phyloP scores from a whole-genome alignment of 2,797 vertebrate genomes.

The Xerus rutilus region DNA sequence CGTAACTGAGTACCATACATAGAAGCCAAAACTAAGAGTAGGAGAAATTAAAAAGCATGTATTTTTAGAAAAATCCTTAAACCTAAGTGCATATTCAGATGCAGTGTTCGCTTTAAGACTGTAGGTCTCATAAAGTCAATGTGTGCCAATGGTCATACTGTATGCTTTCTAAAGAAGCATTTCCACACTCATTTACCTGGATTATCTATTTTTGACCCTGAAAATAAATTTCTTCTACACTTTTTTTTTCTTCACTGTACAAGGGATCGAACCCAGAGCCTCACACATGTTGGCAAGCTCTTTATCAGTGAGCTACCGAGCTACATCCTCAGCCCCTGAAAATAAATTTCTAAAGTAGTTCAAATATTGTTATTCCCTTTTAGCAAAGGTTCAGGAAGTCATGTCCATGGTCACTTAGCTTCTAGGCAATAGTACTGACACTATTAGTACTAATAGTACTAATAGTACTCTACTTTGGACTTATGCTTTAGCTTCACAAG shows the following conservation, averaged over 20 bases:
- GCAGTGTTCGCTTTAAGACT: neutral
- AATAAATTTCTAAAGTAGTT: slow-evolving; percentile 35
- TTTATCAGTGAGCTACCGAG: too few relatives aligned
- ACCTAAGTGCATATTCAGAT: neutral
- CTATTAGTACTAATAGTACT: too few relatives aligned
- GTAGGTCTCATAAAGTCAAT: neutral
- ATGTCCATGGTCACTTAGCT: neutral
- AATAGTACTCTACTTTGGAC: neutral
- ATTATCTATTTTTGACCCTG: neutral
- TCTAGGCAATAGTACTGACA: neutral
- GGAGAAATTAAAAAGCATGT: neutral
- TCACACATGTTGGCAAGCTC: too few relatives aligned
- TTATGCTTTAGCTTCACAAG: neutral
- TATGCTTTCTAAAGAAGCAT: slow-evolving; percentile 24
- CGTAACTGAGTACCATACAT: neutral
- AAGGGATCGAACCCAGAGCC: too few relatives aligned
- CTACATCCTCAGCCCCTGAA: neutral
- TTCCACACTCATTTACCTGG: neutral
- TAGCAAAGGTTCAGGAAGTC: neutral
- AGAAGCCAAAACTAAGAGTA: neutral
- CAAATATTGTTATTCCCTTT: neutral
- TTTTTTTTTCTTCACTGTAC: too few relatives aligned
- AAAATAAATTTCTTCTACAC: slow-evolving; percentile 4
- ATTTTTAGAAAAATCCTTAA: slow-evolving; percentile 14
- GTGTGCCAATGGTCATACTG: neutral